Base-by-base conservation (phyloP, 2,113 vertebrate genomes). In the Tachysurus vachellii region DNA sequence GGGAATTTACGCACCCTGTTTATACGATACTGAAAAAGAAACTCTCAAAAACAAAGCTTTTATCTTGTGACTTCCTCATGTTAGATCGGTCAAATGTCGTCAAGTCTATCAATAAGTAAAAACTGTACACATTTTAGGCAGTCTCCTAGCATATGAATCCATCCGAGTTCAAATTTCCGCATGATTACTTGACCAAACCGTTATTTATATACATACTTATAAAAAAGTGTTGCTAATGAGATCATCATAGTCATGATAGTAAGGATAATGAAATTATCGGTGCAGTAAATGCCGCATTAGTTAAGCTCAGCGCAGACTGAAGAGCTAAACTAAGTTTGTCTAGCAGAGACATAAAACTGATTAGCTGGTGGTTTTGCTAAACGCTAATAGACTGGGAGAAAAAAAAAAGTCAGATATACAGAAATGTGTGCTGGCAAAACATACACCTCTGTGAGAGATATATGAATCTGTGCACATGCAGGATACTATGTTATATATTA, bases 51-150 rank as follows among this genome's bases (percentile, higher is more conserved):
- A 86, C 50, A 57, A 89, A 90, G 86, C 94, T 93, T 89, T 94
- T 95, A 93, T 94, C 95, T 97, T 96, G 94, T 96, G 93, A 94
- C 93, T 96, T 96, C 94, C 96, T 93, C 93, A 94, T 95, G 94
- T 95, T 95, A 90, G 95, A 96, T 95, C 94, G 94, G 95, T 97
- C 95, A 95, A 95, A 94, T 92, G 91, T 88, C 90, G 88, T 91
- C 85, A 89, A 93, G 91, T 91, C 91, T 92, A 84, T 88, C 83
- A 77, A 88, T 85, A 89, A 90, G 88, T 64, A 89, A 89, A 87
- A 87, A 83, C 81, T 87, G 86, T 90, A 85, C 85, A 86, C 80
- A 89, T 90, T 88, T 88, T 91, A 89, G 90, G 86, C 91, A 91
- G 88, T 76, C 87, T 82, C 80, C 83, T 76, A 90, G 86, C 83